Base-by-base conservation (phyloP, 2,888 invertebrate genomes). In the Romanomermis culicivorax region DNA sequence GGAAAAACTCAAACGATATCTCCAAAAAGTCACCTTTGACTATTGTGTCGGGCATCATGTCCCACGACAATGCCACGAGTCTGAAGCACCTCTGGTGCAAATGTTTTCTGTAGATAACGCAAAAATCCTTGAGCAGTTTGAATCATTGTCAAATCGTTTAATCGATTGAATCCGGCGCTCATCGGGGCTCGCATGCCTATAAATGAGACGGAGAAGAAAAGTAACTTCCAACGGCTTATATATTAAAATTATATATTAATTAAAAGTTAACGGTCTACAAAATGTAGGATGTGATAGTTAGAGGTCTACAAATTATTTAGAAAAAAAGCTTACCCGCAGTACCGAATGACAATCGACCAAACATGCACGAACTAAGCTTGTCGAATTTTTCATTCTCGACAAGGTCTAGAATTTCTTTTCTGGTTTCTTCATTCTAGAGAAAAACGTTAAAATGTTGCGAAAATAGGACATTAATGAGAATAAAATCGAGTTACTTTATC, bases 91-190 rank as follows among this genome's bases (percentile, higher is more conserved):
- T 79, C 77, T 23, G 78, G 71, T 4, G 74, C 72, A 61, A 78
- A 76, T 43, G 74, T 71, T 54, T 77, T 72, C 61, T 79, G 72
- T 53, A 89, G 67, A 68, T 88, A 86, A 52, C 79, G 78, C 50
- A 80, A 77, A 2, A 93, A 70, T 0, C 91, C 93, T 77, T 93
- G 87, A 1, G 81, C 82, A 1, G 91, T 88, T 73, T 97, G 97
- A 51, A 97, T 77, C 55, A 79, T 72, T 0, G 91, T 85, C 48
- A 99, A 76, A 70, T 97, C 95, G 70, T 99, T 99, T 84, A 97
- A 86, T 59, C 82, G 80, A 60, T 78, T 79, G 70, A 83, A 91
- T 0, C 97, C 97, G 20, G 88, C 82, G 23, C 80, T 83, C 95
- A 97, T 95, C 59, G 76, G 76, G 0, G 83, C 87, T 59, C 97